Conservation (phyloP, 1,140 invertebrate genomes). For the Lasaia peninsularis region DNA sequence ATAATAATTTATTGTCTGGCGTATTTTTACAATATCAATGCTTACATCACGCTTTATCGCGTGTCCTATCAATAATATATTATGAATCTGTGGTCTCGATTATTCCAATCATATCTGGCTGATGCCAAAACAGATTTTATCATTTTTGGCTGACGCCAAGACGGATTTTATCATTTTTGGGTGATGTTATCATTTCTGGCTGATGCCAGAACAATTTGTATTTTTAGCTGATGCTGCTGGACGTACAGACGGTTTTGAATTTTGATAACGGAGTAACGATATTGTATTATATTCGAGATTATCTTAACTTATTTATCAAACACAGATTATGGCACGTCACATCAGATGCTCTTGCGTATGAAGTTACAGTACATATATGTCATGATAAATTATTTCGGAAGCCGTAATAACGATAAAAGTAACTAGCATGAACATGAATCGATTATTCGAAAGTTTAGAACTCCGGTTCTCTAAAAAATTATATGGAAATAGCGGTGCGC, state of each 20-base stretch:
- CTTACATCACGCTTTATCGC: constrained; percentile 41
- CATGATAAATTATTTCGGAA: constrained; percentile 45
- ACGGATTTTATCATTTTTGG: background rate
- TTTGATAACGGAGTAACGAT: constrained; percentile 1
- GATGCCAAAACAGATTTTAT: constrained; percentile 3
- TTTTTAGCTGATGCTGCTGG: constrained; percentile 14
- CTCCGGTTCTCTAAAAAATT: no score
- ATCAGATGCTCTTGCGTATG: constrained; percentile 54
- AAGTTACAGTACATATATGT: constrained; percentile 42
- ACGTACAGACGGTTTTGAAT: constrained; percentile 13
- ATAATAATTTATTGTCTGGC: constrained; percentile 79
- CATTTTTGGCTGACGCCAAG: background rate
- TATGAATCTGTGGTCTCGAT: background rate
- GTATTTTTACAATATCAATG: constrained; percentile 76
- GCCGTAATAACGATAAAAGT: constrained; percentile 11
- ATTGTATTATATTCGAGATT: constrained; percentile 54
- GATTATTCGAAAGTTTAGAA: no score
- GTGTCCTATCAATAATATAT: constrained; percentile 11
- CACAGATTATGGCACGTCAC: constrained; percentile 66
- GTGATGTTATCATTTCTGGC: background rate
- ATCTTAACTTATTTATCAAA: constrained; percentile 42
- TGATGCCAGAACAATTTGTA: no score
- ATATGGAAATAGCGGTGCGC: no score
- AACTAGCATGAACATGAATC: background rate
- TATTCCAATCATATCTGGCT: background rate